Evolutionary conservation across 1,140 invertebrate species (phyloP), one percentile per base, ranked within the genome.

Genomic region (Limonius californicus): DNA sequence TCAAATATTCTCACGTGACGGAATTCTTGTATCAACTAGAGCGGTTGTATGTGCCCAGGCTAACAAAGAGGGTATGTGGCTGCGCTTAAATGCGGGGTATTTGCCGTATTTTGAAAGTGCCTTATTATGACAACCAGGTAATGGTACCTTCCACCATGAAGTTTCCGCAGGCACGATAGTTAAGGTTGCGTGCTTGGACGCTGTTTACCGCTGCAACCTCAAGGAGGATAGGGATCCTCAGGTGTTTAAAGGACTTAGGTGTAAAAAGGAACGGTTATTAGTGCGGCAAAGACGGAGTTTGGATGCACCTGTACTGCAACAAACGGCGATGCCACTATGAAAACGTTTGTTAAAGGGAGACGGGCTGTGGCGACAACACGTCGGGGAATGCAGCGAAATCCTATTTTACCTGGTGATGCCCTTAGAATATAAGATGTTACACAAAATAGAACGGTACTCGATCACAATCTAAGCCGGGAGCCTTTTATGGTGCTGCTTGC

Each of bases 331-430:
- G 45, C 20, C 2, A 2, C 2, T 19, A 50, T 21, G n/a, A 50
- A 19, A 21, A 16, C 45, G n/a, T 15, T 12, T 2, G 45, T 12
- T 50, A n/a, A 47, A 19, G 18, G 39, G 39, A 30, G 42, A 27
- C 8, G 18, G 19, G 12, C 14, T 45, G 27, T 59, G 57, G 57
- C 57, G 57, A 59, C 57, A 45, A 21, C 18, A 15, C 39, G 57
- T 59, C 57, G 57, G 57, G 23, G 57, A 59, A 59, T 59, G 57
- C 42, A 21, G 39, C 55, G 18, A 57, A 50, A 57, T 39, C 19
- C 32, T 8, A 39, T 19, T 42, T 42, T 59, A 59, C 57, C 57
- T 59, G 57, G 8, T 59, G 20, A 59, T 47, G 18, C 35, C 39
- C 57, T 47, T 45, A 47, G 57, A 59, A 30, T 59, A 42, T 45